Percentiles rank a stretch among this genome's conserved stretches.
These are phyloP conservation scores for Zaprionus camerounensis DNA, from an alignment of 1,140 invertebrate species.

Conservation along the genomic window DNA sequence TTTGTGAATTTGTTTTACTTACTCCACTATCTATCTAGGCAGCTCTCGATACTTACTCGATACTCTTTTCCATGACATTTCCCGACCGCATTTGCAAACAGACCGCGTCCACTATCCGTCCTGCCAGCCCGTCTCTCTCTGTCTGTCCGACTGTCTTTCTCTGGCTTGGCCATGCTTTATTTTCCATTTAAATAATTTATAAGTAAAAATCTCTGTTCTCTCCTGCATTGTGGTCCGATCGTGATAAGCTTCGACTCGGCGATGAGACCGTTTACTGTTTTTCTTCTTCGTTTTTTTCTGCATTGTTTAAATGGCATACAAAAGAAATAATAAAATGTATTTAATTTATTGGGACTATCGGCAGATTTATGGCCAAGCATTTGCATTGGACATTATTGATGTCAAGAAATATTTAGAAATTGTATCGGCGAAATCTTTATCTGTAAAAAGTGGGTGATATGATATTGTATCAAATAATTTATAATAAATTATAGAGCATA, in stretches of 20 bases:
- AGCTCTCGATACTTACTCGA: slow-evolving; percentile 35
- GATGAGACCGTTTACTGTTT: slow-evolving; percentile 25
- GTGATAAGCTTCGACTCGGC: slow-evolving; percentile 62
- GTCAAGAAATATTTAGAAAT: slow-evolving; percentile 57
- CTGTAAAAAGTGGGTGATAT: no score
- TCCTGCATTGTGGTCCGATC: slow-evolving; percentile 64
- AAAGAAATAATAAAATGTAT: slow-evolving; percentile 61
- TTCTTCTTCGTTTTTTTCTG: slow-evolving; percentile 21
- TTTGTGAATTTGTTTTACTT: slow-evolving; percentile 80
- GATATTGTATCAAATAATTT: no score
- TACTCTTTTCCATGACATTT: slow-evolving; percentile 75
- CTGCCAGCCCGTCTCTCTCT: slow-evolving; percentile 7
- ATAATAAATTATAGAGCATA: no score
- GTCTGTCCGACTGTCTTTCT: slow-evolving; percentile 9
- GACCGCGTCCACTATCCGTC: slow-evolving; percentile 68
- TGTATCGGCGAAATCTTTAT: slow-evolving; percentile 3
- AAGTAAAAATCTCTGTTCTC: slow-evolving; percentile 70
- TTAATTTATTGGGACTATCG: slow-evolving; percentile 67
- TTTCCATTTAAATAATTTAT: slow-evolving; percentile 81
- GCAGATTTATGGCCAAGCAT: slow-evolving; percentile 62
- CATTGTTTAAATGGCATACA: slow-evolving; percentile 58
- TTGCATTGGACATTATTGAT: slow-evolving; percentile 68
- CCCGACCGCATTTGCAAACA: slow-evolving; percentile 78
- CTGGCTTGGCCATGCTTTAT: slow-evolving; percentile 58
- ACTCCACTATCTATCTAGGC: slow-evolving; percentile 41